A percentile compares a stretch with the other conserved stretches of the same genome.
These are phyloP conservation scores for Menidia beryllina DNA, from an alignment of 2,113 vertebrate genomes.

Conservation along the genomic window DNA sequence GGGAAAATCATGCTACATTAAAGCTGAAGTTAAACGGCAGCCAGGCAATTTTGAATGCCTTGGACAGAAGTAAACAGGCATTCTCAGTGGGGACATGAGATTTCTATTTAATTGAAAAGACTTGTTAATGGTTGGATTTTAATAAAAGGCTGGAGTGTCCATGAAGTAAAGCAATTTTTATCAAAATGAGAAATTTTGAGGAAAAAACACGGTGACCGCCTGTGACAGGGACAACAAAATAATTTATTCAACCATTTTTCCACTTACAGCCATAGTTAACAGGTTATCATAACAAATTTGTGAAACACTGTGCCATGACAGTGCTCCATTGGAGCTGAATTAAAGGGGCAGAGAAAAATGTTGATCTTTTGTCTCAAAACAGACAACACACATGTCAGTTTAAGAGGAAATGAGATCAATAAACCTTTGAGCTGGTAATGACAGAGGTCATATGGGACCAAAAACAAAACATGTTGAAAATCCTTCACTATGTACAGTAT, in stretches of 20 bases:
- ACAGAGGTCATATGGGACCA: background rate
- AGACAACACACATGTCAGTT: background rate
- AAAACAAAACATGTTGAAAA: background rate
- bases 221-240: no score
- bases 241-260: conserved; percentile 12
- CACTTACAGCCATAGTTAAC: background rate
- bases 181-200: background rate
- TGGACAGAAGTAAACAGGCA: background rate
- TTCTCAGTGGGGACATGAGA: no score
- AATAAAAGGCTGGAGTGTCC: background rate
- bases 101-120: conserved; percentile 5
- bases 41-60: background rate
- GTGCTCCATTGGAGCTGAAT: conserved; percentile 11
- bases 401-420: conserved; percentile 32
- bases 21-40: background rate
- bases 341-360: conserved; percentile 21
- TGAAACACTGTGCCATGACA: background rate
- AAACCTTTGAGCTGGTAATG: conserved; percentile 1
- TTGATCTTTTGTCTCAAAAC: conserved; percentile 20
- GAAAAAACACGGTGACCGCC: conserved; percentile 1
- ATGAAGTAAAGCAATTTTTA: background rate
- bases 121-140: background rate
- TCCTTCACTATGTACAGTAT: background rate
- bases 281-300: background rate
- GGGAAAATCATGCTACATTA: background rate